These are phyloP conservation scores for Pycnonotus jocosus DNA, from an alignment of 2,113 vertebrate genomes.

Conservation along the genomic window DNA sequence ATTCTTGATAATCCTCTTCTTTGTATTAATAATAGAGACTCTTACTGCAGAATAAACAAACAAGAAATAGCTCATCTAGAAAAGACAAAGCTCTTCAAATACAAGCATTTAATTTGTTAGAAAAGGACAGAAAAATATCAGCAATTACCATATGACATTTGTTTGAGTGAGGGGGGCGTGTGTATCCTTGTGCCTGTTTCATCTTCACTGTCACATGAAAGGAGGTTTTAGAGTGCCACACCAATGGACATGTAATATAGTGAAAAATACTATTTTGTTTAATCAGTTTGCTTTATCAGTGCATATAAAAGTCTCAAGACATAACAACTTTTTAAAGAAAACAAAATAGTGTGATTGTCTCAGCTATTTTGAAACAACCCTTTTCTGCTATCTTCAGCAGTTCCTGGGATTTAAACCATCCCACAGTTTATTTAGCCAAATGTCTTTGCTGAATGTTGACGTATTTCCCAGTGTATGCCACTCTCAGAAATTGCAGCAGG, in stretches of 20 bases:
- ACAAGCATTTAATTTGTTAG: neutral
- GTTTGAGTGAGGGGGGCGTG: fast-evolving
- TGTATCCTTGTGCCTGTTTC: neutral
- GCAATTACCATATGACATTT: neutral
- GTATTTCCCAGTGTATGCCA: neutral
- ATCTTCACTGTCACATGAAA: neutral
- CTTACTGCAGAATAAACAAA: neutral
- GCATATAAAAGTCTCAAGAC: neutral
- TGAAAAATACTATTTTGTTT: neutral
- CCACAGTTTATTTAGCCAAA: neutral
- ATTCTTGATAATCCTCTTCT: neutral
- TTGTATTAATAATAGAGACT: neutral
- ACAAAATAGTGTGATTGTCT: neutral
- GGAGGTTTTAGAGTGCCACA: neutral
- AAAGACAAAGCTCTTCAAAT: neutral
- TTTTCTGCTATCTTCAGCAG: neutral
- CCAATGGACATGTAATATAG: neutral
- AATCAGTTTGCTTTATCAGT: neutral
- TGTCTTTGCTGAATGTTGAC: neutral
- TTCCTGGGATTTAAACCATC: neutral
- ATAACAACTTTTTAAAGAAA: neutral
- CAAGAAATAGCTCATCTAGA: neutral
- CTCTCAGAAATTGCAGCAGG: neutral
- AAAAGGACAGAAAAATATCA: neutral
- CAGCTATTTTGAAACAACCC: neutral